These are phyloP conservation scores for Porphyrio hochstetteri DNA, from an alignment of 2,113 vertebrate species.

Conservation along the genomic window DNA sequence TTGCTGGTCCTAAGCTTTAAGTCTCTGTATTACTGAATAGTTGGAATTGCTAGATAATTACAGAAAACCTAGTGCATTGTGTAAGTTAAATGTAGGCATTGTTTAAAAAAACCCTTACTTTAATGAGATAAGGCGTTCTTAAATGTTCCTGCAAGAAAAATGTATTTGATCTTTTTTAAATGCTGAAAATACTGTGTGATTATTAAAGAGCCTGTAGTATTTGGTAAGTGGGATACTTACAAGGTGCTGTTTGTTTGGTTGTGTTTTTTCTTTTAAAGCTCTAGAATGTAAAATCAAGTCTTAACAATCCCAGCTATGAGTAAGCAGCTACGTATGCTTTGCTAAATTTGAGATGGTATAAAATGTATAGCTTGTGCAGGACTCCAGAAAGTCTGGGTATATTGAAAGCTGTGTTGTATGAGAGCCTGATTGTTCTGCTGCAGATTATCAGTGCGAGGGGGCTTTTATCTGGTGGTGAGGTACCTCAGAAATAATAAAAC, in stretches of 20 bases:
- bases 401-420: neutral
- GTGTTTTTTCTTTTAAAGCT: neutral
- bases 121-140: slow-evolving; percentile 18
- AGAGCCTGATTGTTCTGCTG: neutral
- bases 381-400: neutral
- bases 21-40: slow-evolving; percentile 42
- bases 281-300: neutral
- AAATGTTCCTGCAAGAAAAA: neutral
- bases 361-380: neutral
- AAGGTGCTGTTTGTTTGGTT: neutral
- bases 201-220: neutral
- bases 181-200: neutral
- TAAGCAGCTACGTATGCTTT: neutral
- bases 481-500: slow-evolving; percentile 37
- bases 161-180: neutral
- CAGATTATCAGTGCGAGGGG: neutral
- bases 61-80: slow-evolving; percentile 13
- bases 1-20: slow-evolving; percentile 22
- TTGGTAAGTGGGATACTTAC: neutral
- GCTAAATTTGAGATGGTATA: neutral
- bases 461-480: neutral
- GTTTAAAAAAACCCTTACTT: slow-evolving; percentile 1
- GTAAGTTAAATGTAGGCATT: slow-evolving; percentile 37
- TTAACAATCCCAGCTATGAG: neutral
- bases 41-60: slow-evolving; percentile 41